Base-by-base conservation (phyloP, 2,888 invertebrate species). In the Watsonalla binaria region DNA sequence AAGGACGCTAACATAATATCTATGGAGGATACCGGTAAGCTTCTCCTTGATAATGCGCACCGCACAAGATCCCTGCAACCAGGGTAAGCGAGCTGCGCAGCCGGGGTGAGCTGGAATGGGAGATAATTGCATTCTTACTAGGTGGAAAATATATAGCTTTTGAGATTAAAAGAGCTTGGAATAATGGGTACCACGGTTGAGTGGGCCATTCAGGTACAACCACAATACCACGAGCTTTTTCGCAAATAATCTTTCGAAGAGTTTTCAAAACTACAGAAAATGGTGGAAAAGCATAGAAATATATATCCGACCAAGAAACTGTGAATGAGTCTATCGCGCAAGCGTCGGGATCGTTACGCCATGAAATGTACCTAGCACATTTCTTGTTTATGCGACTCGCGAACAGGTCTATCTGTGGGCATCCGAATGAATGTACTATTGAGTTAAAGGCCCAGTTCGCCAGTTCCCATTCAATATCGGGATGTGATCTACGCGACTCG, bases 281-380 rank as follows among this genome's bases (percentile, higher is more conserved):
- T 6, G 66, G 64, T 2, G 67, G 60, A 47, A 66, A 67, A 0
- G 61, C 61, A 42, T 66, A 70, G 47, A 67, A 68, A 42, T 45
- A 60, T n/a, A 15, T 35, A 6, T 13, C 0, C 0, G 49, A 33
- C 68, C 69, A 70, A 11, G 35, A 24, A 13, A 68, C n/a, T 0
- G 69, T 68, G 45, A 70, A 70, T 5, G 68, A 63, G 48, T 67
- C 55, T 14, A 68, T 51, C 0, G 48, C 47, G 6, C 34, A 52
- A 6, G 67, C 67, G 11, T 60, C 54, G 0, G 68, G 66, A 33
- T 70, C 67, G 0, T 46, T 45, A 7, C 61, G 52, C 67, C 67
- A 69, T 0, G 65, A 61, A 0, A 64, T 47, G 46, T 57, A 70
- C 33, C 14, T 55, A 1, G 8, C 0, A 52, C 66, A 66, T 55